Percentiles rank a stretch among this genome's conserved stretches.
These are phyloP conservation scores for Platysteira castanea DNA, from an alignment of 2,113 vertebrate species.

Conservation along the genomic window DNA sequence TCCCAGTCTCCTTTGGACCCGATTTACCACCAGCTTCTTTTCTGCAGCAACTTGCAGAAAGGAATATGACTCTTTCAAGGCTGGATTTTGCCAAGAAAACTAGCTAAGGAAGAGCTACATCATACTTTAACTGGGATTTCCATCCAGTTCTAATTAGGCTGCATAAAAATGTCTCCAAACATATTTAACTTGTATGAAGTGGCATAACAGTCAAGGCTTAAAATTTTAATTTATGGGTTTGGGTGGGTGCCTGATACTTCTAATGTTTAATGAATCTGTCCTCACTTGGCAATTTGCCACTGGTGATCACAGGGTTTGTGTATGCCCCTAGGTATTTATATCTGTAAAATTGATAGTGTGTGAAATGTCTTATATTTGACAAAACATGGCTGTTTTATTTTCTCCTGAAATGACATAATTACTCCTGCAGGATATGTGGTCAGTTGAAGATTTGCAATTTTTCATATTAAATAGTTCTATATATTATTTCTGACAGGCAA, in stretches of 20 bases:
- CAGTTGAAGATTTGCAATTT: slow-evolving; percentile 39
- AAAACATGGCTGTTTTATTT: slow-evolving; percentile 53
- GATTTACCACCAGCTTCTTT: background rate
- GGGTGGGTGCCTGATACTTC: slow-evolving; percentile 30
- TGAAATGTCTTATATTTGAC: slow-evolving; percentile 56
- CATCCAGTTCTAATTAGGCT: slow-evolving; percentile 46
- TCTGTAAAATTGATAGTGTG: slow-evolving; percentile 56
- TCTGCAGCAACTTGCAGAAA: slow-evolving; percentile 34
- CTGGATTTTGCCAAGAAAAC: slow-evolving; percentile 23
- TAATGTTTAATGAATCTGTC: slow-evolving; percentile 52
- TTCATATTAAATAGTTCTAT: slow-evolving; percentile 23
- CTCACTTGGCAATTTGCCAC: slow-evolving; percentile 48
- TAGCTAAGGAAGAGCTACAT: slow-evolving; percentile 9
- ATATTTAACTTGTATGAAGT: slow-evolving; percentile 8
- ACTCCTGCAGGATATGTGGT: slow-evolving; percentile 54
- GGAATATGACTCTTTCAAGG: slow-evolving; percentile 1
- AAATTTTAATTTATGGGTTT: slow-evolving; percentile 51
- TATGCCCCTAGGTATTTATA: slow-evolving; percentile 46
- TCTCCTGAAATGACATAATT: slow-evolving; percentile 54
- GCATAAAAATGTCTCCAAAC: slow-evolving; percentile 41
- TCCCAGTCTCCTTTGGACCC: background rate
- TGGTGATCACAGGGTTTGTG: slow-evolving; percentile 28
- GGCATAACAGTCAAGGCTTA: slow-evolving; percentile 5
- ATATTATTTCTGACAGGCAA: slow-evolving; percentile 39
- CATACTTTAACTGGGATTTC: slow-evolving; percentile 26